Evolutionary conservation across 2,888 invertebrate species (phyloP).

Genomic region (Callimorpha dominula): DNA sequence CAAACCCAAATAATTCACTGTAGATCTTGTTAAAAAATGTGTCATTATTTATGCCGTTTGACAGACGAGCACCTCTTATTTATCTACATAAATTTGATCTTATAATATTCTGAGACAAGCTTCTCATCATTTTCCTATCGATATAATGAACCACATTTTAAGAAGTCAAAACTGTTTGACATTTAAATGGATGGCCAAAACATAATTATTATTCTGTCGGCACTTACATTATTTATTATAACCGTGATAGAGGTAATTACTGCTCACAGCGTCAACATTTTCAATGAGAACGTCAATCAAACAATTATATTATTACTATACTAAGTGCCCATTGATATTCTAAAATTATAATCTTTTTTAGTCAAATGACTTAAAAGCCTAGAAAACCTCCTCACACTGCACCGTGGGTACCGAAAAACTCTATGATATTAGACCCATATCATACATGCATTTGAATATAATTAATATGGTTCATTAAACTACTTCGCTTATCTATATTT

Average conservation of each 20-base stretch:
- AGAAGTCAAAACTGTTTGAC: constrained; percentile 32
- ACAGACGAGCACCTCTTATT: background rate
- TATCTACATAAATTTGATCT: constrained; percentile 3
- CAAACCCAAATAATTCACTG: background rate
- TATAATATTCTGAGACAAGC: background rate
- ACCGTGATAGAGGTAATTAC: background rate
- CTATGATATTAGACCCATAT: too few species aligned
- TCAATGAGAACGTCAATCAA: background rate
- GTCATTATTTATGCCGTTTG: background rate
- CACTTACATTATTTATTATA: constrained; percentile 9
- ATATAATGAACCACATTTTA: constrained; percentile 8
- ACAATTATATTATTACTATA: background rate
- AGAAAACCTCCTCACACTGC: too few species aligned
- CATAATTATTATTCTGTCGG: constrained; percentile 29
- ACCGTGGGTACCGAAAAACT: too few species aligned
- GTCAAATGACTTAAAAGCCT: too few species aligned
- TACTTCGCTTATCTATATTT: too few species aligned
- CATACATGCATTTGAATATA: too few species aligned
- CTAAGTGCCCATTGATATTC: too few species aligned
- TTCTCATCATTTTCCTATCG: background rate
- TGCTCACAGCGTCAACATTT: background rate
- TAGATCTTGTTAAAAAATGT: background rate
- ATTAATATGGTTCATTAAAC: too few species aligned
- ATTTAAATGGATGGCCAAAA: constrained; percentile 40
- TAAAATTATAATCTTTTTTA: too few species aligned